phyloP scores from a whole-genome alignment of 2,888 invertebrate species.

The Agrochola lota region DNA sequence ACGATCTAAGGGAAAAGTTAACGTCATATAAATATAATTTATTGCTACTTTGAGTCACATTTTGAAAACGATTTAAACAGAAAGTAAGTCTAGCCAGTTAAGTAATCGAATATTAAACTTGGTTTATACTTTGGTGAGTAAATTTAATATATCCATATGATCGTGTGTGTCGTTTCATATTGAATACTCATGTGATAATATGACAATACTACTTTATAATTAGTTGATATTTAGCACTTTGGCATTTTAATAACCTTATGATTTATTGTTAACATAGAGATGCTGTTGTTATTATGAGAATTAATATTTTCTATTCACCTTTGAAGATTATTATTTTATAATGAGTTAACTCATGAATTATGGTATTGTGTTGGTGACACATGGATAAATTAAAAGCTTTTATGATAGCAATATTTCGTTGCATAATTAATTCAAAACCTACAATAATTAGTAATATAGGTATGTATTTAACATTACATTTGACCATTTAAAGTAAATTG shows the following conservation, averaged over 20 bases:
- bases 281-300: conserved; percentile 24
- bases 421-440: conserved; percentile 8
- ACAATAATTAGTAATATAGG: not conserved
- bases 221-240: conserved; percentile 39
- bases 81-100: conserved; percentile 41
- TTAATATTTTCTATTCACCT: conserved; percentile 31
- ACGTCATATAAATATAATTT: conserved; percentile 53
- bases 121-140: conserved; percentile 35
- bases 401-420: conserved; percentile 17
- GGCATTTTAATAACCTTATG: conserved; percentile 35
- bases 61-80: conserved; percentile 42
- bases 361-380: conserved; percentile 30
- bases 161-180: conserved; percentile 29
- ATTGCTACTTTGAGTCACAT: conserved; percentile 57
- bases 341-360: conserved; percentile 41
- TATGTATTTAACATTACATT: conserved; percentile 1
- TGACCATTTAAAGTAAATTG: not conserved
- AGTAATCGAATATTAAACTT: conserved; percentile 48
- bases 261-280: conserved; percentile 33
- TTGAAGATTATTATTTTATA: conserved; percentile 44
- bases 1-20: conserved; percentile 77
- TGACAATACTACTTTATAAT: conserved; percentile 48
- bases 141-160: conserved; percentile 41
- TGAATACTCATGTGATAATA: conserved; percentile 45
- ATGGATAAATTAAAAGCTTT: conserved; percentile 19